A percentile compares a stretch with the other conserved stretches of the same genome.
Conservation (phyloP, 2,888 invertebrate genomes). For the Thecophora atra region DNA sequence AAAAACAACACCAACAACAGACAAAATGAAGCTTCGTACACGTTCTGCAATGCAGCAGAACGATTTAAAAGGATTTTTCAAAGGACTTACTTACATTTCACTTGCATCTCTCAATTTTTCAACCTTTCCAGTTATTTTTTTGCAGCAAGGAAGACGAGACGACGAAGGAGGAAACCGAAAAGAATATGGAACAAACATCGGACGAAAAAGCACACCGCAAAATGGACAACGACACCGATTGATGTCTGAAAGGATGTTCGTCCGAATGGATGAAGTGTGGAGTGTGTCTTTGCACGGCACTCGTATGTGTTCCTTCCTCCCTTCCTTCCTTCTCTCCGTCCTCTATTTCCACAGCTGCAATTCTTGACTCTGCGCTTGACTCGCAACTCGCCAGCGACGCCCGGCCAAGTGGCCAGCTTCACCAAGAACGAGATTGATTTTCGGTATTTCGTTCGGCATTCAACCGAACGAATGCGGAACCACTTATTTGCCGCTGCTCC, state of each 20-base stretch:
- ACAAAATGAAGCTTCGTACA: neutral
- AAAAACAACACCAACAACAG: neutral
- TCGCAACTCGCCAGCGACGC: neutral
- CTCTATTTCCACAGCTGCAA: neutral
- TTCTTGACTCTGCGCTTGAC: neutral
- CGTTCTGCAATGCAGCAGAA: constrained; percentile 9
- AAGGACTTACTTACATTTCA: constrained; percentile 34
- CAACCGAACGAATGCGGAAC: neutral
- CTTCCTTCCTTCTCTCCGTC: neutral
- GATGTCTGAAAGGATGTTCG: neutral
- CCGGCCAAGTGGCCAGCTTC: neutral
- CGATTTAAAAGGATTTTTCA: constrained; percentile 30
- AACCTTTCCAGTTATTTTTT: neutral
- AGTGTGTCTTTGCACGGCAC: neutral
- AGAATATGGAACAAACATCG: too few relatives aligned
- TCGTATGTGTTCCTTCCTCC: neutral
- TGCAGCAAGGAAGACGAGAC: neutral
- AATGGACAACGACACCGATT: neutral
- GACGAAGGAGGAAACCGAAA: neutral
- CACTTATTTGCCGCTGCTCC: neutral
- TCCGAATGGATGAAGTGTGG: neutral
- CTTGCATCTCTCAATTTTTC: constrained; percentile 16
- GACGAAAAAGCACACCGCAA: too few relatives aligned
- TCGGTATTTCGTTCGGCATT: constrained; percentile 15
- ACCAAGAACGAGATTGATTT: constrained; percentile 22